Evolutionary conservation across 1,140 invertebrate species (phyloP), one percentile per base, ranked within the genome.

Genomic region (Bombus balteatus): DNA sequence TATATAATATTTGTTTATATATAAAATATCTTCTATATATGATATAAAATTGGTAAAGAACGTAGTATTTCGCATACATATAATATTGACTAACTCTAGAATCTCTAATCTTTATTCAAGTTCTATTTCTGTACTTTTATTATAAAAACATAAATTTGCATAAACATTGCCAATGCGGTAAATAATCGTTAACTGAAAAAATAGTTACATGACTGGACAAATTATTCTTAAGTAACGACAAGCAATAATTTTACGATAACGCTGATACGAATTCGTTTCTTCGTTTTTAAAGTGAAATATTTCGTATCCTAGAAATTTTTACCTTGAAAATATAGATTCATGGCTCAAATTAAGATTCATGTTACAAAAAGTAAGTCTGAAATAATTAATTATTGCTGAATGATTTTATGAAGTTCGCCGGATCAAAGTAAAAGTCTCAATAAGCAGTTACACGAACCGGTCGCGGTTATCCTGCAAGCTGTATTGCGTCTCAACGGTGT

Each of bases 371-470:
- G 5, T n/a, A 57, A 5, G 15, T 25, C 1, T 15, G 22, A n/a
- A 43, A 37, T 3, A 9, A 66, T 73, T 3, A 43, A 34, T 80
- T n/a, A 39, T 41, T 47, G 13, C 18, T 3, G 28, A 66, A 79
- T 1, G 68, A 39, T 43, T 68, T 74, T 18, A 28, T 0, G 2
- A 22, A 57, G n/a, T 68, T 72, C 78, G 59, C 39, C 43, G 76
- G 70, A 80, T 82, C 79, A 10, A 79, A 80, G 76, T 41, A 82
- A 89, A 89, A 89, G 88, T 89, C 79, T 62, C 80, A 74, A 74
- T 70, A 74, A 89, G 75, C 85, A 87, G 85, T 89, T 87, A 68
- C n/a, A 41, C 41, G n/a, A 89, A 87, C 88, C 79, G 83, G 83
- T 88, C 53, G 72, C 80, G 53, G 73, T 74, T 77, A 59, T 84